phyloP scores from a whole-genome alignment of 35 echinoderm and acorn worm genomes.

The Patiria miniata region DNA sequence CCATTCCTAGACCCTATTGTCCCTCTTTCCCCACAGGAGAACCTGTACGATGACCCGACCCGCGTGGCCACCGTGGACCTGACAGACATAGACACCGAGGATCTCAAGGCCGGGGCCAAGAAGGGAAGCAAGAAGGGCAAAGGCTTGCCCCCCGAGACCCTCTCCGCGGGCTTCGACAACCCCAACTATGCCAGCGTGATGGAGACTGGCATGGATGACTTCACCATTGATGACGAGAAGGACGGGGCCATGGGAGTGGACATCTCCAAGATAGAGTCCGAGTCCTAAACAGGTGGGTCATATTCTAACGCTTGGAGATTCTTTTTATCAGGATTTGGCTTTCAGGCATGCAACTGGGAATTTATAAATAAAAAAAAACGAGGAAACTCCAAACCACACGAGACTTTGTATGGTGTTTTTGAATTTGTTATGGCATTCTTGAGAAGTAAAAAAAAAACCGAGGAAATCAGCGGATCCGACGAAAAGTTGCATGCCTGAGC shows the following conservation, averaged over 20 bases:
- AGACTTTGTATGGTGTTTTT: too few relatives aligned
- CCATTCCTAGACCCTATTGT: not conserved
- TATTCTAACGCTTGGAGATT: too few relatives aligned
- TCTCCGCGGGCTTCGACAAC: slow-evolving; percentile 26
- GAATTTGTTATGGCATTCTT: too few relatives aligned
- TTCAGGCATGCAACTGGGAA: too few relatives aligned
- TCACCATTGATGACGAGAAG: not conserved
- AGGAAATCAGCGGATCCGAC: too few relatives aligned
- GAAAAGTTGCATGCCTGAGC: too few relatives aligned
- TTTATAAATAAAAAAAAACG: too few relatives aligned
- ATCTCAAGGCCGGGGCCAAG: not conserved
- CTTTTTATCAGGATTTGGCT: too few relatives aligned
- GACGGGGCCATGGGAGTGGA: slow-evolving; percentile 5
- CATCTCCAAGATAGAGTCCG: not conserved
- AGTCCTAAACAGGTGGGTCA: not conserved
- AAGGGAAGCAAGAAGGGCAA: slow-evolving; percentile 31
- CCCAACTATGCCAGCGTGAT: slow-evolving; percentile 5
- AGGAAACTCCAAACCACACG: too few relatives aligned
- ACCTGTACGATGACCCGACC: slow-evolving; percentile 47
- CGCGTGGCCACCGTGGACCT: not conserved
- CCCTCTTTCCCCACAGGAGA: slow-evolving; percentile 33
- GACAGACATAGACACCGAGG: not conserved
- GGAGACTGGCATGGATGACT: slow-evolving; percentile 4
- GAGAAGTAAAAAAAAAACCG: too few relatives aligned
- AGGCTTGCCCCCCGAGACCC: slow-evolving; percentile 3